These are phyloP conservation scores for Rhyacophila brunnea DNA, from an alignment of 1,140 invertebrate genomes.

Conservation along the genomic window DNA sequence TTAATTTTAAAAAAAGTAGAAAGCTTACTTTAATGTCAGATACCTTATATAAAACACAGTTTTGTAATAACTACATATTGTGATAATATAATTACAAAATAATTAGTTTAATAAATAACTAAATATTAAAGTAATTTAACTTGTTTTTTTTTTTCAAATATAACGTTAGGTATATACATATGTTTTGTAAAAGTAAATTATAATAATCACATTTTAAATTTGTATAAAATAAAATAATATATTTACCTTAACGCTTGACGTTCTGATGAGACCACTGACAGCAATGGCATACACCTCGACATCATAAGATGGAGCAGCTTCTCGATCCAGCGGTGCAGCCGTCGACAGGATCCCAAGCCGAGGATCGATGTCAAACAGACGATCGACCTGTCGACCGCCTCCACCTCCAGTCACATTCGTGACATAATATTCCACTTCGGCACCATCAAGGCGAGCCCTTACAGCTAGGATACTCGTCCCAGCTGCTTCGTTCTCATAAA, in stretches of 20 bases:
- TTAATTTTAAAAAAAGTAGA: too few species aligned
- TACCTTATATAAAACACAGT: too few species aligned
- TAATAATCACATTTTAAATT: too few species aligned
- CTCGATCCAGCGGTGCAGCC: conserved; percentile 79
- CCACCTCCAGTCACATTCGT: conserved; percentile 82
- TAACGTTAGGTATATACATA: too few species aligned
- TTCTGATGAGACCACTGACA: conserved; percentile 63
- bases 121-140: too few species aligned
- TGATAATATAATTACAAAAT: too few species aligned
- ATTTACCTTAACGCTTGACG: conserved; percentile 77
- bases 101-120: too few species aligned
- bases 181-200: too few species aligned
- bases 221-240: too few species aligned
- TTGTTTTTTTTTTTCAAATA: too few species aligned
- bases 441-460: conserved; percentile 61
- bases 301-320: conserved; percentile 78
- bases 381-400: conserved; percentile 72
- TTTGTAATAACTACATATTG: too few species aligned
- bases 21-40: too few species aligned
- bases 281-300: conserved; percentile 82
- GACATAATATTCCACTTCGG: conserved; percentile 86
- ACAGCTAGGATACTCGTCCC: conserved; percentile 82
- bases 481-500: conserved; percentile 84
- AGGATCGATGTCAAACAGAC: conserved; percentile 86
- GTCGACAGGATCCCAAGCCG: conserved; percentile 87